phyloP scores from a whole-genome alignment of 2,888 invertebrate genomes.

The Camptogramma bilineatum region DNA sequence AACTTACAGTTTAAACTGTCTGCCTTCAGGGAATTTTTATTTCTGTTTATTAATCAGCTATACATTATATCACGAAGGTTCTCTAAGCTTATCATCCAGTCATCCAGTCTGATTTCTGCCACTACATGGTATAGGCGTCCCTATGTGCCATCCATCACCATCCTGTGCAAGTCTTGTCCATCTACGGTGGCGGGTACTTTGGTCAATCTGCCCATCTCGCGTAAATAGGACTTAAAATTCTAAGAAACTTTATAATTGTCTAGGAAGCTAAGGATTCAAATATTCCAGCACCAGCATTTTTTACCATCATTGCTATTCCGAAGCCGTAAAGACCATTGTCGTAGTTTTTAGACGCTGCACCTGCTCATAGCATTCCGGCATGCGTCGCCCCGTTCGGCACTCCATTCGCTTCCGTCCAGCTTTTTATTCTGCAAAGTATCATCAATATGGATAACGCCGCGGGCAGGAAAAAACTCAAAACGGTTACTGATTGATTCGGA shows the following conservation, averaged over 20 bases:
- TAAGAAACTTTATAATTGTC: neutral
- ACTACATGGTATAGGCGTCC: no score
- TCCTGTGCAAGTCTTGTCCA: no score
- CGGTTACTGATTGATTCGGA: constrained; percentile 38
- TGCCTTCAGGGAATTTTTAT: no score
- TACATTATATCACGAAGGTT: no score
- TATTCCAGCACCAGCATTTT: constrained; percentile 2
- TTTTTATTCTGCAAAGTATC: constrained; percentile 49
- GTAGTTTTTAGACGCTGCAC: constrained; percentile 32
- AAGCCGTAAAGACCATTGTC: constrained; percentile 18
- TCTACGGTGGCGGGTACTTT: no score
- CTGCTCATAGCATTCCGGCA: constrained; percentile 63
- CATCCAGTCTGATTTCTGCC: no score
- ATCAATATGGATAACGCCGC: constrained; percentile 65
- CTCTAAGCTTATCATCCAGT: no score
- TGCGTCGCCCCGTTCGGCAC: constrained; percentile 55
- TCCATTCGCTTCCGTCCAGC: constrained; percentile 62
- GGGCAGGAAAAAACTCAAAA: constrained; percentile 30
- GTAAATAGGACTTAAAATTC: no score
- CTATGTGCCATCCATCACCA: no score
- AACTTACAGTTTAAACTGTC: no score
- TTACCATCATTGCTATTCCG: constrained; percentile 14
- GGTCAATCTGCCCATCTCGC: no score
- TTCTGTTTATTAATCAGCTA: no score
- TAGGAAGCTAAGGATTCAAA: neutral